A percentile compares a stretch with the other conserved stretches of the same genome.
phyloP scores from a whole-genome alignment of 2,888 invertebrate species.

The Dicranocentrus wangi region DNA sequence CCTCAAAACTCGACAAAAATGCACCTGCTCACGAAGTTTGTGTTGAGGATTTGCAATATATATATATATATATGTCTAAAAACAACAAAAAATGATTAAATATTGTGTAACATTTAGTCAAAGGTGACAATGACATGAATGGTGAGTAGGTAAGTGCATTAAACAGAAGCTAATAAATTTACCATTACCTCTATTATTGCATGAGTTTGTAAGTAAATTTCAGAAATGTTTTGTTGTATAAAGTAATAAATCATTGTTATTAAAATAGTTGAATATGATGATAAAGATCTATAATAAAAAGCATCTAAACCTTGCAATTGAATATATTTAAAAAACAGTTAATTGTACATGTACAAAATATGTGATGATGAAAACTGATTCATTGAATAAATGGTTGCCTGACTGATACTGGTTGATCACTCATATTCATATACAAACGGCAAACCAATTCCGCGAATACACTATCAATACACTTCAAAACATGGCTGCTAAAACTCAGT shows the following conservation, averaged over 20 bases:
- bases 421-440: no score
- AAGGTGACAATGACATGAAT: not conserved
- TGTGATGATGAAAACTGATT: slow-evolving; percentile 22
- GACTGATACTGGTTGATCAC: not conserved
- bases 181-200: slow-evolving; percentile 6
- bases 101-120: not conserved
- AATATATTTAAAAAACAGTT: not conserved
- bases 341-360: slow-evolving; percentile 34
- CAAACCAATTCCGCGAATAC: no score
- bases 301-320: not conserved
- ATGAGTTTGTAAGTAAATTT: not conserved
- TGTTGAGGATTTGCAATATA: not conserved
- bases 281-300: not conserved
- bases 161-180: slow-evolving; percentile 14
- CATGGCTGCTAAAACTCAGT: no score
- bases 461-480: no score
- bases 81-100: not conserved
- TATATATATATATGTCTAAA: not conserved
- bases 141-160: not conserved
- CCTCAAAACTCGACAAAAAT: not conserved
- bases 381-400: slow-evolving; percentile 22
- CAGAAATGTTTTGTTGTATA: slow-evolving; percentile 3
- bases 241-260: not conserved
- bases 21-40: not conserved
- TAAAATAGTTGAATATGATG: not conserved